A percentile compares a stretch with the other conserved stretches of the same genome.
Conservation (phyloP, 2,797 vertebrate species). For the Artibeus jamaicensis region DNA sequence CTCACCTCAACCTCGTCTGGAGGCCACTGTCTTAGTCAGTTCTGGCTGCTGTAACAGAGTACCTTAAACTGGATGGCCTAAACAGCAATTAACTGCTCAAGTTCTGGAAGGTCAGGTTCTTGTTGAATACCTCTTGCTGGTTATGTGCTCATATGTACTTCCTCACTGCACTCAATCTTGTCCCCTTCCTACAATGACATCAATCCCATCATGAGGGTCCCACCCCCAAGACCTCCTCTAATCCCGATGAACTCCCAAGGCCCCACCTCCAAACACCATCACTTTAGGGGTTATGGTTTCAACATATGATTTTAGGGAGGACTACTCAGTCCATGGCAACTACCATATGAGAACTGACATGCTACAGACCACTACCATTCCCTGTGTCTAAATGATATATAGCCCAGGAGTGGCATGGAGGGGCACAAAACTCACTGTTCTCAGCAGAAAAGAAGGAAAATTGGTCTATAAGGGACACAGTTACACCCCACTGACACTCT, state of each 20-base stretch:
- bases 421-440: background rate
- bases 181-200: background rate
- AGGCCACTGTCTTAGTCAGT: background rate
- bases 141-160: background rate
- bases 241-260: background rate
- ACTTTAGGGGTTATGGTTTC: background rate
- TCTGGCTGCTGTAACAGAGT: background rate
- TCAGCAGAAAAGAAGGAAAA: background rate
- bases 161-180: background rate
- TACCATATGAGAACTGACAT: rapidly evolving
- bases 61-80: too few species aligned
- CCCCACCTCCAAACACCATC: background rate
- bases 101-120: background rate
- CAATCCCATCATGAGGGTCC: background rate
- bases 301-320: background rate
- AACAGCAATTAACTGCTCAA: background rate
- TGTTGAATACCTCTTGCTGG: background rate
- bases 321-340: background rate
- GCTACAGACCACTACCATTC: background rate
- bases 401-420: background rate
- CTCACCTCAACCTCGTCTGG: background rate
- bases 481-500: background rate
- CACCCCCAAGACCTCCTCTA: background rate
- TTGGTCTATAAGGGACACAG: background rate
- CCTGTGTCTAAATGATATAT: background rate